Base-by-base conservation (phyloP, 2,113 vertebrate genomes). In the Leptobrachium ailaonicum region DNA sequence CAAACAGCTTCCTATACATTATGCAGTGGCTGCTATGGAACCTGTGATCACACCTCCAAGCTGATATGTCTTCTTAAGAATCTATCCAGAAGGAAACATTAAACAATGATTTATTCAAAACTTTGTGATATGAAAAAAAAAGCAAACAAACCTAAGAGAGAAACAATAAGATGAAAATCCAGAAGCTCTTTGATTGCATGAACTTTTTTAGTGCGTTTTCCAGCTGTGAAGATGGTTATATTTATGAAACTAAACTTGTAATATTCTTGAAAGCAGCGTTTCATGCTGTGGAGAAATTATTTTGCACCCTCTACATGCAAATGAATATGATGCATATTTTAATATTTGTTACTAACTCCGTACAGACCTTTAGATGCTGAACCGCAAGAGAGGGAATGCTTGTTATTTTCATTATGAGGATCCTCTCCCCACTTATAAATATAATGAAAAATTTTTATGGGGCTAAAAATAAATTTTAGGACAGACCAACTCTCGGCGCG, bases 21-120 rank as follows among this genome's bases (percentile, higher is more conserved):
- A 86, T n/a, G 47, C 63, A 11, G 71, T 12, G 42, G 82, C 82
- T 85, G 83, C 84, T 87, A 82, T 41, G 32, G 41, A 80, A 82
- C 77, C 75, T 68, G 0, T 73, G 73, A 82, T 43, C 75, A 66
- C 84, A 67, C 2, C 2, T 75, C 72, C 70, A 80, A n/a, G 20
- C 75, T 64, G 66, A 77, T 82, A 72, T 0, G 0, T 68, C 75
- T 73, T 84, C 66, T 70, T 75, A 62, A 75, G 71, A 50, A 68
- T 71, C 60, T 12, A 75, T 82, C 80, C 44, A 10, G 72, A 64
- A 43, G 66, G 2, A 42, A 14, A 42, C 66, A 77, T 70, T 70
- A 60, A 54, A 70, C 9, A 60, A 14, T 45, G 13, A 77, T 70
- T 60, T 70, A 62, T 70, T 77, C n/a, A 70, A 13, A 71, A 62